A percentile compares a stretch with the other conserved stretches of the same genome.
Conservation (phyloP, 2,888 invertebrate genomes). For the Colletes collaris region DNA sequence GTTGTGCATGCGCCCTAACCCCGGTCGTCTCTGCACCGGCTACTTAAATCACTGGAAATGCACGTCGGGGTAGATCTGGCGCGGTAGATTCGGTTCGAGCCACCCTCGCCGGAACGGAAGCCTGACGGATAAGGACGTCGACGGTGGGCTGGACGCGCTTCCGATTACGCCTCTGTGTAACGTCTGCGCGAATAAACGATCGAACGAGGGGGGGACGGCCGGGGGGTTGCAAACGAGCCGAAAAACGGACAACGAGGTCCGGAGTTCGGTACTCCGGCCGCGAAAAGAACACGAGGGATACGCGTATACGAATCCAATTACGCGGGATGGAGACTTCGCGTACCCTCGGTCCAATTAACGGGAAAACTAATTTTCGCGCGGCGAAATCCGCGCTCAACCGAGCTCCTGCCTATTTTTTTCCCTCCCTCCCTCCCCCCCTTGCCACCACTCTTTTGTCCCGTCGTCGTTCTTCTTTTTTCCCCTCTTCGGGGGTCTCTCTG, state of each 20-base stretch:
- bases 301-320: constrained; percentile 70
- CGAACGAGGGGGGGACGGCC: background rate
- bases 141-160: background rate
- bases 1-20: constrained; percentile 34
- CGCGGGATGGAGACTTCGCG: constrained; percentile 62
- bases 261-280: constrained; percentile 7
- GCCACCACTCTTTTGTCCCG: constrained; percentile 31
- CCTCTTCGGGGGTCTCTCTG: background rate
- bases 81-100: constrained; percentile 67
- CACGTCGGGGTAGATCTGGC: constrained; percentile 68
- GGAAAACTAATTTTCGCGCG: constrained; percentile 79
- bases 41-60: constrained; percentile 77
- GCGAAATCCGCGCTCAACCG: constrained; percentile 57
- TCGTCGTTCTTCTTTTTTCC: constrained; percentile 1
- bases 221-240: constrained; percentile 38
- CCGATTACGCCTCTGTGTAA: background rate
- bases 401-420: constrained; percentile 46
- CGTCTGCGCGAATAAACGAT: constrained; percentile 6
- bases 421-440: constrained; percentile 32
- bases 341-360: constrained; percentile 77
- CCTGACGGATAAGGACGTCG: constrained; percentile 5
- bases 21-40: constrained; percentile 58
- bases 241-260: constrained; percentile 48
- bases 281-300: constrained; percentile 27
- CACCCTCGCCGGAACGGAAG: constrained; percentile 49